phyloP scores from a whole-genome alignment of 2,888 invertebrate genomes.

The Campoletis raptor region DNA sequence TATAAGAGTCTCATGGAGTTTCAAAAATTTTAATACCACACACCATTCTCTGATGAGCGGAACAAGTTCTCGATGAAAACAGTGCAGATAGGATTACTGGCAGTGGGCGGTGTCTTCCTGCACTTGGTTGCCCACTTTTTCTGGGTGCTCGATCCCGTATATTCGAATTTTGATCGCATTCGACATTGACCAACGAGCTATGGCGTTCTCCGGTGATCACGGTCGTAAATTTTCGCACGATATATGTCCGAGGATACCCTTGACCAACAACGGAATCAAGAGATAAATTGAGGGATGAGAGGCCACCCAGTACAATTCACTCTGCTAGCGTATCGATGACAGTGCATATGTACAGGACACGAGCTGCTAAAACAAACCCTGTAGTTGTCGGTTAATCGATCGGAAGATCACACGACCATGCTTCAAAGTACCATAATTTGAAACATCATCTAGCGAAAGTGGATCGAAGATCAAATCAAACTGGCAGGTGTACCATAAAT shows the following conservation, averaged over 20 bases:
- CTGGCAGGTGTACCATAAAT: not conserved
- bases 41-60: not conserved
- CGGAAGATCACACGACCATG: not conserved
- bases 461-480: not conserved
- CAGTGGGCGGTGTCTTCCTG: conserved; percentile 48
- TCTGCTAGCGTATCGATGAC: conserved; percentile 22
- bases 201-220: conserved; percentile 46
- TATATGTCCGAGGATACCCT: conserved; percentile 54
- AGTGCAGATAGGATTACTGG: conserved; percentile 50
- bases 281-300: conserved; percentile 43
- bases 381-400: not conserved
- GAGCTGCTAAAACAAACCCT: not conserved
- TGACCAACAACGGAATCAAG: conserved; percentile 64
- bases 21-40: not conserved
- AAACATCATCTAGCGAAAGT: not conserved
- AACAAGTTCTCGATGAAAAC: not conserved
- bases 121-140: conserved; percentile 53
- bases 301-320: conserved; percentile 20
- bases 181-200: conserved; percentile 70
- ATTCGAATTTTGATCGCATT: conserved; percentile 64
- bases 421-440: conserved; percentile 9
- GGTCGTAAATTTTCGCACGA: conserved; percentile 67
- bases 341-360: not conserved
- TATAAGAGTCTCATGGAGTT: not conserved
- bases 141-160: conserved; percentile 9